phyloP scores from a whole-genome alignment of 2,888 invertebrate genomes.

The Harpalus rubripes region DNA sequence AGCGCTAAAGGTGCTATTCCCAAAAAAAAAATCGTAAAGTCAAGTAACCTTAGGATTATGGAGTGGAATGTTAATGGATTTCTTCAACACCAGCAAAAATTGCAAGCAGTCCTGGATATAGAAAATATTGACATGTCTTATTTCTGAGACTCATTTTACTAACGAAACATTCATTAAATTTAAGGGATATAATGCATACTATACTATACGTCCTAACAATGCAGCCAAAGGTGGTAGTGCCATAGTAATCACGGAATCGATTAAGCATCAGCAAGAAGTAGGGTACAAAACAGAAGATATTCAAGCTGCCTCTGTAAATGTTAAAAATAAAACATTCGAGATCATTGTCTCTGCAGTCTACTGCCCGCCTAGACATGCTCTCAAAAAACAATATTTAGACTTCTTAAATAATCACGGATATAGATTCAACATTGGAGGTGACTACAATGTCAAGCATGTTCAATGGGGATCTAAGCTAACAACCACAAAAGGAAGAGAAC shows the following conservation, averaged over 20 bases:
- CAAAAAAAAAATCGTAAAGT: slow-evolving; percentile 68
- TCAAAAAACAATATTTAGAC: slow-evolving; percentile 68
- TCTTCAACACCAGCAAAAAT: no score
- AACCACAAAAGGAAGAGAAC: slow-evolving; percentile 47
- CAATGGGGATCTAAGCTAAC: slow-evolving; percentile 37
- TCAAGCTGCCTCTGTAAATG: slow-evolving; percentile 64
- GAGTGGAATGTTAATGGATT: no score
- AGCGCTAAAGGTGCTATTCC: slow-evolving; percentile 67
- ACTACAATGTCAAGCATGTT: slow-evolving; percentile 29
- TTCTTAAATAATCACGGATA: slow-evolving; percentile 60
- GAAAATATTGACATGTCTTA: no score
- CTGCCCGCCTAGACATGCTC: slow-evolving; percentile 66
- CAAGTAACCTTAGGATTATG: no score
- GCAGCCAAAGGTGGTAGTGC: slow-evolving; percentile 69
- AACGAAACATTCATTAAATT: slow-evolving; percentile 69
- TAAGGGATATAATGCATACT: slow-evolving; percentile 68
- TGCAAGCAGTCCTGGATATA: no score
- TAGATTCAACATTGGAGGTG: slow-evolving; percentile 61
- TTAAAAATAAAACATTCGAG: slow-evolving; percentile 60
- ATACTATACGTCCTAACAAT: slow-evolving; percentile 68
- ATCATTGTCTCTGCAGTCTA: slow-evolving; percentile 65
- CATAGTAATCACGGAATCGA: slow-evolving; percentile 68
- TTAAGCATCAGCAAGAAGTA: slow-evolving; percentile 66
- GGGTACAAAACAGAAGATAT: slow-evolving; percentile 64
- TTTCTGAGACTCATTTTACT: no score